phyloP scores from a whole-genome alignment of 2,113 vertebrate species.

The Nothoprocta perdicaria region DNA sequence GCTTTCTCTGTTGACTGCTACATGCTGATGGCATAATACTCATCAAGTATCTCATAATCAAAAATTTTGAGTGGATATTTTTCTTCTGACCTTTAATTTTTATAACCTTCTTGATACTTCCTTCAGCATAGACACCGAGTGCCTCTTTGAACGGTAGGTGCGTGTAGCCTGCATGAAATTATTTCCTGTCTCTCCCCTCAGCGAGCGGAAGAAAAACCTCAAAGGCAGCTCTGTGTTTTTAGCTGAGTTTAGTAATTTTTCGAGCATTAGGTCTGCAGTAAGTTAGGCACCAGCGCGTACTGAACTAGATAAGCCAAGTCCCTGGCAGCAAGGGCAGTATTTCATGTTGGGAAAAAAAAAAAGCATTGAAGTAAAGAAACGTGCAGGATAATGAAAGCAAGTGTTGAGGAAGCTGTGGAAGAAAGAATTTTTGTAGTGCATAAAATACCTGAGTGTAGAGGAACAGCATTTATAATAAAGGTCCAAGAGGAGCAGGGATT shows the following conservation, averaged over 20 bases:
- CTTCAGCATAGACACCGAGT: not conserved
- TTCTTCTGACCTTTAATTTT: not conserved
- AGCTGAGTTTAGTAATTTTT: not conserved
- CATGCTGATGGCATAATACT: not conserved
- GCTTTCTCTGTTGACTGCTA: not conserved
- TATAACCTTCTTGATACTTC: not conserved
- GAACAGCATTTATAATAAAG: not conserved
- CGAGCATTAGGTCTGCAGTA: not conserved
- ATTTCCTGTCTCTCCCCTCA: slow-evolving; percentile 6
- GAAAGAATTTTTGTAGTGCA: not conserved
- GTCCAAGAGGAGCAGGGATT: not conserved
- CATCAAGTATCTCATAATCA: not conserved
- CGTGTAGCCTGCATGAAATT: not conserved
- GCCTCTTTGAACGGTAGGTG: not conserved
- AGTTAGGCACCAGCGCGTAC: slow-evolving; percentile 36
- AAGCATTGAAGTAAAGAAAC: not conserved
- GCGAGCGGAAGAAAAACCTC: not conserved
- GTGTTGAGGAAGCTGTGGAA: not conserved
- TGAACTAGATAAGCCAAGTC: slow-evolving; percentile 43
- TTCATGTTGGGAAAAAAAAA: not conserved
- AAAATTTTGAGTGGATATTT: not conserved
- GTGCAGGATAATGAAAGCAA: not conserved
- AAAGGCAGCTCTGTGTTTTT: slow-evolving; percentile 42
- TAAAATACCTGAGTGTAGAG: not conserved
- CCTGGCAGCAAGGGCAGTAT: not conserved